Evolutionary conservation across 2,113 vertebrate species (phyloP).

Genomic region (Rhabdomys dilectus): DNA sequence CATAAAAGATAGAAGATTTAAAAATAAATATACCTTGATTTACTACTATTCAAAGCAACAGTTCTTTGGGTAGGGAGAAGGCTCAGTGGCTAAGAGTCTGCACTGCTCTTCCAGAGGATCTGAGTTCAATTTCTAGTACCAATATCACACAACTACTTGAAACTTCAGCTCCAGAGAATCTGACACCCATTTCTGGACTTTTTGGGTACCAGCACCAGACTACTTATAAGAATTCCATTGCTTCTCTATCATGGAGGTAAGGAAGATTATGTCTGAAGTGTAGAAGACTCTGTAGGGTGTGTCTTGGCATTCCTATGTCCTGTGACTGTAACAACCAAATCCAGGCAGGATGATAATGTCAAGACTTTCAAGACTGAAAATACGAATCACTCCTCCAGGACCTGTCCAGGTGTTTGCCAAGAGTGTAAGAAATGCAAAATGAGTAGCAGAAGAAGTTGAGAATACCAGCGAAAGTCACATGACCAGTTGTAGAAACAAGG

Average conservation of each 20-base stretch:
- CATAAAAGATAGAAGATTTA: background rate
- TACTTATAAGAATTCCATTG: background rate
- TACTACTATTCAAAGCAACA: constrained; percentile 15
- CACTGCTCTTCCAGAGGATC: background rate
- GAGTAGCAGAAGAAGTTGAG: background rate
- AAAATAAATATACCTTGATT: too few relatives aligned
- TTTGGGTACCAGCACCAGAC: background rate
- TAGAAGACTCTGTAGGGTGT: too few relatives aligned
- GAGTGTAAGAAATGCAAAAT: background rate
- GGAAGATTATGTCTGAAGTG: background rate
- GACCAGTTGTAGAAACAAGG: background rate
- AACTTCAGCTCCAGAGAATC: background rate
- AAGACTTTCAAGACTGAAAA: background rate
- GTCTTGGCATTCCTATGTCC: background rate
- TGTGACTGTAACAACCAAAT: background rate
- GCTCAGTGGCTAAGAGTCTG: background rate
- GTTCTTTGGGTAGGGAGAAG: background rate
- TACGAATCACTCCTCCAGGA: background rate
- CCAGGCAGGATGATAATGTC: background rate
- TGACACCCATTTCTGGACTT: background rate
- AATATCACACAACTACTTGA: background rate
- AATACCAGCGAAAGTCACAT: background rate
- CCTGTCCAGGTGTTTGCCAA: background rate
- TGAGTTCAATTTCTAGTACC: background rate
- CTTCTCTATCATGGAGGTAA: background rate